Conservation (phyloP, 2,888 invertebrate species). For the Nomada flava region DNA sequence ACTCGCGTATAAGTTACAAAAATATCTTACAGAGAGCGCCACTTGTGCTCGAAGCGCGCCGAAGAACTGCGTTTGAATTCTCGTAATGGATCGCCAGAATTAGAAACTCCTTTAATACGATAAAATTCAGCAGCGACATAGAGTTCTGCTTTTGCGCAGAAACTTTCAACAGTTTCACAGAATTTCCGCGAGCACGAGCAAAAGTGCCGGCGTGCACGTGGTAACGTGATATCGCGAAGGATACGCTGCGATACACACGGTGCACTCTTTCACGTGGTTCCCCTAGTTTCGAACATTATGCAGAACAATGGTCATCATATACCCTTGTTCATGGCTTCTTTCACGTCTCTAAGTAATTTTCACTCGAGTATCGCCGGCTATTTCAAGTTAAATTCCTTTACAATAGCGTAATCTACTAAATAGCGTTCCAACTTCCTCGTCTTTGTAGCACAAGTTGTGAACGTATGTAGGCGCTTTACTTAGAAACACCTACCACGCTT, state of each 20-base stretch:
- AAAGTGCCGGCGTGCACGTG: conserved; percentile 49
- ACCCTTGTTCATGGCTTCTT: conserved; percentile 40
- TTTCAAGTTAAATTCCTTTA: conserved; percentile 34
- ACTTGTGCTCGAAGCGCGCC: neutral
- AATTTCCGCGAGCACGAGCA: conserved; percentile 40
- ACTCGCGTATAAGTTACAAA: too few relatives aligned
- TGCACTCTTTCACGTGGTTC: conserved; percentile 55
- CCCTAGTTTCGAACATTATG: conserved; percentile 35
- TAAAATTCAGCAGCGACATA: conserved; percentile 11
- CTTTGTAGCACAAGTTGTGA: conserved; percentile 1
- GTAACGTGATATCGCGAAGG: conserved; percentile 58
- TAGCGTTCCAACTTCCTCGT: neutral
- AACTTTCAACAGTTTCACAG: conserved; percentile 28
- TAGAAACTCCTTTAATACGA: neutral
- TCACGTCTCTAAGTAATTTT: conserved; percentile 30
- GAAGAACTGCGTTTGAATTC: conserved; percentile 18
- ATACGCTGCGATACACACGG: conserved; percentile 50
- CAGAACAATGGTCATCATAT: conserved; percentile 50
- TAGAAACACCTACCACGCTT: conserved; percentile 1
- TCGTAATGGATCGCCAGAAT: neutral
- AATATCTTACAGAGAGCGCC: neutral
- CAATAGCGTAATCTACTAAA: conserved; percentile 16
- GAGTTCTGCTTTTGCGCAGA: conserved; percentile 38
- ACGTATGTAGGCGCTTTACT: neutral
- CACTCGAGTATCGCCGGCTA: conserved; percentile 13